Evolutionary conservation across 2,113 vertebrate species (phyloP).

Genomic region (Rhinolophus sinicus): DNA sequence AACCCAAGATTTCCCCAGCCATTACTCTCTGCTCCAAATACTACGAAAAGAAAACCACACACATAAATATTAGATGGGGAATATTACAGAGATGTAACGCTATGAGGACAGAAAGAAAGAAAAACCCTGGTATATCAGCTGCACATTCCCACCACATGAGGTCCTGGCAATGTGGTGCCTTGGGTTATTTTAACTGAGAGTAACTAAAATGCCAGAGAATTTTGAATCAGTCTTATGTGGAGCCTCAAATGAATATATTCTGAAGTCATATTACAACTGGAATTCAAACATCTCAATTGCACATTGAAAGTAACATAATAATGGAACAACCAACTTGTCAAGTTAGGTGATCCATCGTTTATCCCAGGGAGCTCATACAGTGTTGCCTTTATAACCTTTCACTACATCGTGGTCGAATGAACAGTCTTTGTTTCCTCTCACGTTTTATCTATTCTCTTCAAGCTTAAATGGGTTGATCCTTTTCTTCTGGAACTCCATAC

Average conservation of each 20-base stretch:
- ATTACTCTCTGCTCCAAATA: not conserved
- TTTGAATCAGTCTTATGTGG: constrained; percentile 36
- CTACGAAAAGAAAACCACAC: not conserved
- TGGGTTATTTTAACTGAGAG: constrained; percentile 30
- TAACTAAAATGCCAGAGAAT: constrained; percentile 43
- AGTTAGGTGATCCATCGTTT: constrained; percentile 8
- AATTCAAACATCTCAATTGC: constrained; percentile 11
- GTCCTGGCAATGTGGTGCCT: constrained; percentile 19
- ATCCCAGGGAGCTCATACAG: not conserved
- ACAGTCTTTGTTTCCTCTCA: not conserved
- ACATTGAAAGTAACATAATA: not conserved
- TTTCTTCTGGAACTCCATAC: not conserved
- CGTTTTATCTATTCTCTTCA: not conserved
- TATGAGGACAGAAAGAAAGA: not conserved
- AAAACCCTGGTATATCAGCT: not conserved
- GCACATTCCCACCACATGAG: not conserved
- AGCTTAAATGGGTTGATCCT: not conserved
- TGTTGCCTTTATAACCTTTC: not conserved
- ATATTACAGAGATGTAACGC: not conserved
- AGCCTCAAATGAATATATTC: constrained; percentile 30
- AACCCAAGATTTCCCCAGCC: not conserved
- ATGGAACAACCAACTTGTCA: not conserved
- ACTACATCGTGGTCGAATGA: not conserved
- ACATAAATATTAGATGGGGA: not conserved
- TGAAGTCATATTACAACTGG: not conserved